phyloP scores from a whole-genome alignment of 2,888 invertebrate species.

The Coleophora deauratella region DNA sequence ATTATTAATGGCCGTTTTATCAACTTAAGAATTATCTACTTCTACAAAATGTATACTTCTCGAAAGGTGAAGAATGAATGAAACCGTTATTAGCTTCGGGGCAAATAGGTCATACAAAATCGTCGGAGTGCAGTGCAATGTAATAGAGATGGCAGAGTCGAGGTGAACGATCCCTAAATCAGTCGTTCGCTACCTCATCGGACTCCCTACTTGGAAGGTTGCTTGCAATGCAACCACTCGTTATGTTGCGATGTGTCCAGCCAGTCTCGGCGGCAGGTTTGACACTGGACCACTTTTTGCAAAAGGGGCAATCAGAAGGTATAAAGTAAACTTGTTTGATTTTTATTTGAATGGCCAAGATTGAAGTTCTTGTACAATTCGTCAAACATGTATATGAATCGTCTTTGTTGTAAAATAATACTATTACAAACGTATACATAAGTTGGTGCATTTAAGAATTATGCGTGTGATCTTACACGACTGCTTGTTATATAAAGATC shows the following conservation, averaged over 20 bases:
- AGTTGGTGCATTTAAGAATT: too few relatives aligned
- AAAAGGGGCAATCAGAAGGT: slow-evolving; percentile 8
- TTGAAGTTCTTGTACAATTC: too few relatives aligned
- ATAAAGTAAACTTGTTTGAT: slow-evolving; percentile 9
- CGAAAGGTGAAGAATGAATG: neutral
- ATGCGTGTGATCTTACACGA: too few relatives aligned
- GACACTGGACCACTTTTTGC: slow-evolving; percentile 25
- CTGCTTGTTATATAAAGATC: too few relatives aligned
- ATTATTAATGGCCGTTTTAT: too few relatives aligned
- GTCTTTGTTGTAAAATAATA: too few relatives aligned
- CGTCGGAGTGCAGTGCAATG: slow-evolving; percentile 19
- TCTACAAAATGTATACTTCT: too few relatives aligned
- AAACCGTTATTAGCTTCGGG: slow-evolving; percentile 11
- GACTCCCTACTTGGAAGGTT: slow-evolving; percentile 53
- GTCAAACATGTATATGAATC: too few relatives aligned
- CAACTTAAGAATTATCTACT: too few relatives aligned
- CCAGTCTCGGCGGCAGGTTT: too few relatives aligned
- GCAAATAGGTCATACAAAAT: slow-evolving; percentile 20
- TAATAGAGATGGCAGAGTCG: slow-evolving; percentile 16
- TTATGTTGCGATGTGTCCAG: neutral
- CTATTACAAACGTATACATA: too few relatives aligned
- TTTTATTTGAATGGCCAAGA: slow-evolving; percentile 4
- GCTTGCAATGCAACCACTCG: slow-evolving; percentile 14
- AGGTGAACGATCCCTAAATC: slow-evolving; percentile 50
- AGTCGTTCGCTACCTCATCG: slow-evolving; percentile 24